Evolutionary conservation across 2,888 invertebrate species (phyloP), one percentile per base, ranked within the genome.

Genomic region (Stegana nigrithorax): DNA sequence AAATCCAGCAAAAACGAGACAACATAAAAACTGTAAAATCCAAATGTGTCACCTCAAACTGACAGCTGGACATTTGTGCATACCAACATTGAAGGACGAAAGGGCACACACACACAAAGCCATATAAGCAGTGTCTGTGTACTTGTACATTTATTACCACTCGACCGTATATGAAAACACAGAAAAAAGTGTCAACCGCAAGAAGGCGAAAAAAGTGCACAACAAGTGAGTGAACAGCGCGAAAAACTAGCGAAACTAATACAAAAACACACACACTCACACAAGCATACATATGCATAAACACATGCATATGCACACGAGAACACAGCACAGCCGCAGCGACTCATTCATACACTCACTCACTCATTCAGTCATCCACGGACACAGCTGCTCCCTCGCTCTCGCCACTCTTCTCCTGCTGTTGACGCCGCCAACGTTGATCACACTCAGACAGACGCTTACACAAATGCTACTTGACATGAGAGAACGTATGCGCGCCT

Each of bases 21-120:
- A 12, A 47, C 50, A 36, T 32, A 36, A 36, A 59, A 29, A 59
- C 47, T 39, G 25, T 27, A 60, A 51, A 51, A 39, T 53, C 26
- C 58, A 62, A 68, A 72, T 70, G 68, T 70, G 68, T 72, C 72
- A 68, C 53, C 66, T 68, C 59, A 63, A 45, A 62, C 63, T 61
- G 68, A 63, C 62, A 65, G 62, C 19, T 51, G 68, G 62, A 59
- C 66, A 65, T 29, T 58, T 60, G 58, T 26, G 44, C 7, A 50
- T 58, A 62, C 50, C 32, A 25, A 50, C 50, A 21, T 14, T 36
- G 47, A 50, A 21, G 50, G 25, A 59, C 26, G 51, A 19, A 42
- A 6, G 26, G n/a, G 42, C 29, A 57, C 29, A 23, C 19, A 51
- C 36, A 42, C 12, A 32, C 42, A 55, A 6, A 21, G 17, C 45